phyloP scores from a whole-genome alignment of 2,113 vertebrate genomes.

The Alligator mississippiensis region DNA sequence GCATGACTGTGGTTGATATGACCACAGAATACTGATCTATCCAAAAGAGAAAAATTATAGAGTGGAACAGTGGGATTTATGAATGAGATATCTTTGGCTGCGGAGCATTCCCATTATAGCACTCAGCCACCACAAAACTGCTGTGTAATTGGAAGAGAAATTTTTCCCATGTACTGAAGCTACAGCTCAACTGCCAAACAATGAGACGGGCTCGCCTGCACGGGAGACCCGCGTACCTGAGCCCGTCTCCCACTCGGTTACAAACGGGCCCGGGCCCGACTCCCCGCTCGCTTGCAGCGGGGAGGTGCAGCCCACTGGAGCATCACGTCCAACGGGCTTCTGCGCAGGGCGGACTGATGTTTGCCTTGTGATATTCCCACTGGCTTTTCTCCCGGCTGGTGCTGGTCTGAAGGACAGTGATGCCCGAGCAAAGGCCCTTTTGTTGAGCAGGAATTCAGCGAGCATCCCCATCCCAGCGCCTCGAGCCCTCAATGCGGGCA shows the following conservation, averaged over 20 bases:
- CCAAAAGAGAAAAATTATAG: constrained; percentile 82
- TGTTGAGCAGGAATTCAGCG: constrained; percentile 34
- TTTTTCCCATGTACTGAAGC: constrained; percentile 80
- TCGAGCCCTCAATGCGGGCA: neutral
- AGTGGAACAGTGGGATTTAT: constrained; percentile 81
- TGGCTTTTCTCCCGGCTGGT: constrained; percentile 53
- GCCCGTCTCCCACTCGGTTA: constrained; percentile 48
- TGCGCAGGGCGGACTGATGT: constrained; percentile 48
- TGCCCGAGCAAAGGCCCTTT: constrained; percentile 13
- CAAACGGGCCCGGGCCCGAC: constrained; percentile 48
- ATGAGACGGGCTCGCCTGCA: constrained; percentile 55
- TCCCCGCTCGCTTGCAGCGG: neutral
- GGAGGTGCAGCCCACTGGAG: constrained; percentile 57
- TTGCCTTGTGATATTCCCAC: constrained; percentile 56
- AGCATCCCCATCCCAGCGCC: neutral
- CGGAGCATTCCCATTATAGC: constrained; percentile 81
- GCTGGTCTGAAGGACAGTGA: constrained; percentile 48
- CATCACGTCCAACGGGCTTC: constrained; percentile 34
- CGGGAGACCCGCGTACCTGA: constrained; percentile 67
- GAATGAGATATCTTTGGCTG: constrained; percentile 83
- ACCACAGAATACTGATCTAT: constrained; percentile 79
- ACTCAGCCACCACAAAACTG: constrained; percentile 85
- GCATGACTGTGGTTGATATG: constrained; percentile 76
- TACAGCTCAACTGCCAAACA: constrained; percentile 64
- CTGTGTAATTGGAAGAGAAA: constrained; percentile 82